Percentiles rank a stretch among this genome's conserved stretches.
phyloP scores from a whole-genome alignment of 2,113 vertebrate species.

The Blennius ocellaris region DNA sequence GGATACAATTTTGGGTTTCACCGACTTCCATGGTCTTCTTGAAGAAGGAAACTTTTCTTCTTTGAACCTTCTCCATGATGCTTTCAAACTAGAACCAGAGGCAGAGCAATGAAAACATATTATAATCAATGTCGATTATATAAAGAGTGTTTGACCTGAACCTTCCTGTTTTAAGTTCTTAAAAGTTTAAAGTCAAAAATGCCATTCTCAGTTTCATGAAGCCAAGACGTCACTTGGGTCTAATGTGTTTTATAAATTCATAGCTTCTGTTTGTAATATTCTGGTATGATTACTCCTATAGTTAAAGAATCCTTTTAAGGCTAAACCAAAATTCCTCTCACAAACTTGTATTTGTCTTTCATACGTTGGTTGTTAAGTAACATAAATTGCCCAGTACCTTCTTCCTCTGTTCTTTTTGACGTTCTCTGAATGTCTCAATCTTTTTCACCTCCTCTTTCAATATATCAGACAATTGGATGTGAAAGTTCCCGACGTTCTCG shows the following conservation, averaged over 20 bases:
- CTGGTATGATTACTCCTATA: background rate
- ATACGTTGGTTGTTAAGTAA: slow-evolving; percentile 11
- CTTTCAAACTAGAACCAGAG: slow-evolving; percentile 86
- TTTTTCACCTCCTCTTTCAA: slow-evolving; percentile 92
- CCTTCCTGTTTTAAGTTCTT: too few relatives aligned
- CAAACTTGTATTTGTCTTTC: background rate
- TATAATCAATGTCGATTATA: background rate
- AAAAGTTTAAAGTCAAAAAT: too few relatives aligned
- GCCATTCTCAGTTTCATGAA: too few relatives aligned
- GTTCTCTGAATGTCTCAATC: slow-evolving; percentile 92
- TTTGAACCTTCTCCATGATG: slow-evolving; percentile 92
- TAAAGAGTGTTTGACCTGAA: too few relatives aligned
- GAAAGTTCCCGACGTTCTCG: slow-evolving; percentile 90
- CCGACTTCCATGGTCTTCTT: slow-evolving; percentile 92
- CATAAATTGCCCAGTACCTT: slow-evolving; percentile 83
- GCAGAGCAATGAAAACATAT: background rate
- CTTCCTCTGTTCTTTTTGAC: slow-evolving; percentile 94
- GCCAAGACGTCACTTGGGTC: too few relatives aligned
- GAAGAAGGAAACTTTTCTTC: slow-evolving; percentile 88
- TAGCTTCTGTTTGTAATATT: too few relatives aligned
- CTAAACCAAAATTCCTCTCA: background rate
- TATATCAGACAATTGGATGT: slow-evolving; percentile 89
- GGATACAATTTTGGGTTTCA: background rate
- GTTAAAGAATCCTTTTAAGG: background rate
- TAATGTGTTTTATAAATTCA: too few relatives aligned